Conservation (phyloP, 2,888 invertebrate species). For the Sinhomidia bicolor region DNA sequence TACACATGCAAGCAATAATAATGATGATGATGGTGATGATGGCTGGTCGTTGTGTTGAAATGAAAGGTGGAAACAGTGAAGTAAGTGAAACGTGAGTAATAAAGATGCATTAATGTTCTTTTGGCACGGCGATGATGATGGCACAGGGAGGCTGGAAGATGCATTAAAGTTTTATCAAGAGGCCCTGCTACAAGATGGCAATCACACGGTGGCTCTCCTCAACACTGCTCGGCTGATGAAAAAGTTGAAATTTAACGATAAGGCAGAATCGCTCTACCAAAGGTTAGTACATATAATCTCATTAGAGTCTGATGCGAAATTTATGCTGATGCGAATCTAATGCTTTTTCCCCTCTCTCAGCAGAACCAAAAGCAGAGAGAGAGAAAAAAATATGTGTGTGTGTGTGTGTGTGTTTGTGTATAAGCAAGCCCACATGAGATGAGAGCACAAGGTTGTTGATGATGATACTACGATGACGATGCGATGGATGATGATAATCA, state of each 20-base stretch:
- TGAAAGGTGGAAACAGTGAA: conserved; percentile 62
- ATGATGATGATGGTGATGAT: conserved; percentile 42
- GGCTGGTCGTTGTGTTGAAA: conserved; percentile 52
- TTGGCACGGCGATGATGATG: conserved; percentile 64
- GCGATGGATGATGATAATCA: conserved; percentile 14
- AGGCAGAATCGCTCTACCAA: conserved; percentile 80
- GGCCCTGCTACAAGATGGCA: conserved; percentile 84
- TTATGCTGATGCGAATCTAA: conserved; percentile 78
- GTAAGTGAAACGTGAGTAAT: conserved; percentile 73
- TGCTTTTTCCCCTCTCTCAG: conserved; percentile 51
- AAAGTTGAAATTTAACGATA: conserved; percentile 79
- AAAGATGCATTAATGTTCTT: conserved; percentile 74
- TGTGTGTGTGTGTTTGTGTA: neutral
- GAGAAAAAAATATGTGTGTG: neutral
- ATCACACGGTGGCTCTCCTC: conserved; percentile 84
- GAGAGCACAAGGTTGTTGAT: conserved; percentile 1
- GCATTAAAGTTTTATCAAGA: conserved; percentile 84
- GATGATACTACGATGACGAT: too few species aligned
- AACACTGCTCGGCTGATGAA: conserved; percentile 84
- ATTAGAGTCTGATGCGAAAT: conserved; percentile 70
- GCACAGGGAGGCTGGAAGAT: conserved; percentile 83
- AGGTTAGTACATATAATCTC: conserved; percentile 76
- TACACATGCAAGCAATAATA: conserved; percentile 26
- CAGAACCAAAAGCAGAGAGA: neutral
- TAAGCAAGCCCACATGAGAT: neutral